These are phyloP conservation scores for Vicugna pacos DNA, from an alignment of 2,113 vertebrate genomes.

Conservation along the genomic window DNA sequence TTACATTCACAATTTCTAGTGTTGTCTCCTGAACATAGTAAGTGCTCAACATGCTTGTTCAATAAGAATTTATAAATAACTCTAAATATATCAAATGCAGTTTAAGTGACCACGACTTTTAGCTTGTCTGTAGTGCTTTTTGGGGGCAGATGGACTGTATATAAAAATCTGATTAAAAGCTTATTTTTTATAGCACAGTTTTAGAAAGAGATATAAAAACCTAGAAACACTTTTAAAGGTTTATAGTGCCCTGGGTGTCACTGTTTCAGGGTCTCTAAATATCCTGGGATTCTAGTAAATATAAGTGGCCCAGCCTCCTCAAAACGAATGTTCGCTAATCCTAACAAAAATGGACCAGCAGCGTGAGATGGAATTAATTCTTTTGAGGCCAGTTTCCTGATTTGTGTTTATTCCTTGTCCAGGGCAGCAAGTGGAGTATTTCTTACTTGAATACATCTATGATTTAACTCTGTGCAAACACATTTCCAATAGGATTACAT, in stretches of 20 bases:
- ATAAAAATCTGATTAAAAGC: conserved; percentile 35
- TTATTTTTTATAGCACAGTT: conserved; percentile 23
- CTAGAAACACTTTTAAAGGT: conserved; percentile 4
- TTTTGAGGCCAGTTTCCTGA: conserved; percentile 17
- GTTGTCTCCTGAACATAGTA: background rate
- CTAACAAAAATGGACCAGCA: background rate
- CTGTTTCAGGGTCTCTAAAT: background rate
- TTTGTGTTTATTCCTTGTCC: conserved; percentile 41
- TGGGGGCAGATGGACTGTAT: background rate
- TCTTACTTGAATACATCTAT: background rate
- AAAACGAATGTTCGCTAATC: conserved; percentile 3
- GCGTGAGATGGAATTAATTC: conserved; percentile 31
- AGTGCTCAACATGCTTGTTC: background rate
- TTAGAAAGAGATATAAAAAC: conserved; percentile 4
- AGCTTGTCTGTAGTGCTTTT: background rate
- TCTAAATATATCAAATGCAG: conserved; percentile 39
- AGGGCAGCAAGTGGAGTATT: background rate
- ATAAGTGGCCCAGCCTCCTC: background rate
- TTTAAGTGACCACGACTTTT: conserved; percentile 5
- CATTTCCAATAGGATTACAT: background rate
- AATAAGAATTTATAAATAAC: conserved; percentile 34
- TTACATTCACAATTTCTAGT: background rate
- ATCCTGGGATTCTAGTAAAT: background rate
- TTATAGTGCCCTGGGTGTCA: background rate
- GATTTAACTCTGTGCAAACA: conserved; percentile 29